phyloP scores from a whole-genome alignment of 2,888 invertebrate species.

The Sericinus montela region DNA sequence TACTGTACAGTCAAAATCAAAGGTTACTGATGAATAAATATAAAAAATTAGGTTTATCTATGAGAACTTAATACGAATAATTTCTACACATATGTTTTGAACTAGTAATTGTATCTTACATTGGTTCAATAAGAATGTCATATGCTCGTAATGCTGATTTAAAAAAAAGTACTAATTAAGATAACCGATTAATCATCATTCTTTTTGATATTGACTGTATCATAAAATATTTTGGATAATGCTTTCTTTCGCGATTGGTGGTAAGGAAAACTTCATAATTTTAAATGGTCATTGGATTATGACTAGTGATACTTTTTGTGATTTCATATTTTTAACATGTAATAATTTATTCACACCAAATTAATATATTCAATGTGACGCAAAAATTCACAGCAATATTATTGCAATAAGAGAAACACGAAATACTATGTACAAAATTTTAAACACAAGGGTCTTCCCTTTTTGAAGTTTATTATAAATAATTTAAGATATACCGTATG shows the following conservation, averaged over 20 bases:
- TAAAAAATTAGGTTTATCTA: too few relatives aligned
- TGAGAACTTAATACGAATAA: too few relatives aligned
- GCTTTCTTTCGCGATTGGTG: neutral
- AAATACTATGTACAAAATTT: neutral
- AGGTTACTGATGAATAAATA: too few relatives aligned
- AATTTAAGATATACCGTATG: neutral
- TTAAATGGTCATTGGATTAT: conserved; percentile 10
- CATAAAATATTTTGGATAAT: neutral
- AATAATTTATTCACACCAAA: too few relatives aligned
- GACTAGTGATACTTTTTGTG: conserved; percentile 12
- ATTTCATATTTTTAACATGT: neutral
- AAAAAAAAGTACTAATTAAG: too few relatives aligned
- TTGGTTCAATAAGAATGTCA: too few relatives aligned
- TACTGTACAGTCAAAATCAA: neutral
- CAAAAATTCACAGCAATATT: neutral
- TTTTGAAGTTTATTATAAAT: neutral
- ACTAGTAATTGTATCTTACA: too few relatives aligned
- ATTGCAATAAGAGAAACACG: too few relatives aligned
- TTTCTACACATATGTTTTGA: too few relatives aligned
- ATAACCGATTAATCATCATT: too few relatives aligned
- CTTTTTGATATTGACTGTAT: too few relatives aligned
- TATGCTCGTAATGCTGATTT: too few relatives aligned
- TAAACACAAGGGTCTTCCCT: neutral
- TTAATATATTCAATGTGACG: neutral
- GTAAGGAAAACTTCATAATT: neutral